Evolutionary conservation across 2,888 invertebrate species (phyloP).

Genomic region (Leptinotarsa juncta): DNA sequence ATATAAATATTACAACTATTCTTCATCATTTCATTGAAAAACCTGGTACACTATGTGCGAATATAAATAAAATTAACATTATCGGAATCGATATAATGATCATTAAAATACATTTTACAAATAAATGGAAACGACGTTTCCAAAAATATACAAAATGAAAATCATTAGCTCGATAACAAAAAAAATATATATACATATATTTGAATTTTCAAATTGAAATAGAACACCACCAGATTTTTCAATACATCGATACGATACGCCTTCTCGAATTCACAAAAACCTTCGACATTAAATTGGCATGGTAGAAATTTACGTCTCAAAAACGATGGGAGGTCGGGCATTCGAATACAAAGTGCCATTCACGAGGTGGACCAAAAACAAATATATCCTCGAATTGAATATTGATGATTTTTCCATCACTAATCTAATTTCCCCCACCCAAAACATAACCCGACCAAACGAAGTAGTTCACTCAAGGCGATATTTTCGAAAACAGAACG

Average conservation of each 20-base stretch:
- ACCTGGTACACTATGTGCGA: constrained; percentile 44
- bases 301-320: constrained; percentile 48
- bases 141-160: constrained; percentile 46
- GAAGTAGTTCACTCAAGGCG: background rate
- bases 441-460: background rate
- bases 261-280: constrained; percentile 37
- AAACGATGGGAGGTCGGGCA: constrained; percentile 49
- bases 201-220: constrained; percentile 28
- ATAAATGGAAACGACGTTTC: constrained; percentile 42
- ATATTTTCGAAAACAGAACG: background rate
- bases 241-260: constrained; percentile 39
- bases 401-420: constrained; percentile 12
- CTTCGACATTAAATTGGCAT: constrained; percentile 42
- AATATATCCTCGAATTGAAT: constrained; percentile 29
- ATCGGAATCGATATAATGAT: constrained; percentile 39
- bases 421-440: constrained; percentile 4
- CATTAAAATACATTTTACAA: constrained; percentile 44
- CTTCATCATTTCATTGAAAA: constrained; percentile 44
- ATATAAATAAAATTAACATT: constrained; percentile 45
- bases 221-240: constrained; percentile 50
- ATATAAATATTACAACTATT: constrained; percentile 45
- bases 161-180: constrained; percentile 40
- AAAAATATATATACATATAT: constrained; percentile 42
- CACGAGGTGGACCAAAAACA: constrained; percentile 33
- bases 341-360: constrained; percentile 57